Conservation (phyloP, 1,140 invertebrate genomes). For the Trichonephila clavipes region DNA sequence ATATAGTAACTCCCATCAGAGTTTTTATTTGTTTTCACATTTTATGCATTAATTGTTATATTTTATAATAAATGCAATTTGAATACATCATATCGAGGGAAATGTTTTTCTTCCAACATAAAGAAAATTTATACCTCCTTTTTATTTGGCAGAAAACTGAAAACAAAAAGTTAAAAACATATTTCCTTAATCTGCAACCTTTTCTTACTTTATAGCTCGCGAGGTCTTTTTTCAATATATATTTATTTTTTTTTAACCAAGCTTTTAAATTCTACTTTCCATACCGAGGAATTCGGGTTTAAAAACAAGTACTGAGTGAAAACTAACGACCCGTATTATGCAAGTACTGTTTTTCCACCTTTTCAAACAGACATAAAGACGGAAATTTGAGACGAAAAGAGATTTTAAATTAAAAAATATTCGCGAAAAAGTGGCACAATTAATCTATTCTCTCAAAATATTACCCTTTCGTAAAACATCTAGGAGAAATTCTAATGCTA, state of each 20-base stretch:
- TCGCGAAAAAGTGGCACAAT: background rate
- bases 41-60: too few species aligned
- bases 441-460: constrained; percentile 38
- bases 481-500: background rate
- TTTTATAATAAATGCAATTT: background rate
- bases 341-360: background rate
- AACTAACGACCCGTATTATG: constrained; percentile 20
- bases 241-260: background rate
- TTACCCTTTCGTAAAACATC: background rate
- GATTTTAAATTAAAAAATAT: background rate
- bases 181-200: background rate
- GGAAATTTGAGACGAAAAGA: background rate
- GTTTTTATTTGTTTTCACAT: too few species aligned
- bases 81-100: background rate
- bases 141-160: background rate
- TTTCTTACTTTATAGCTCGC: background rate
- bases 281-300: background rate
- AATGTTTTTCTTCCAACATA: background rate
- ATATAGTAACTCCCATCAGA: too few species aligned
- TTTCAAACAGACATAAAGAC: constrained; percentile 14
- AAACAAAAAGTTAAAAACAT: background rate
- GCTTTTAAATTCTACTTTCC: background rate
- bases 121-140: background rate
- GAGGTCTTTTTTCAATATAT: background rate
- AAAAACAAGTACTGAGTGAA: background rate